These are phyloP conservation scores for Rhynchophorus ferrugineus DNA, from an alignment of 1,140 invertebrate genomes.

Conservation along the genomic window DNA sequence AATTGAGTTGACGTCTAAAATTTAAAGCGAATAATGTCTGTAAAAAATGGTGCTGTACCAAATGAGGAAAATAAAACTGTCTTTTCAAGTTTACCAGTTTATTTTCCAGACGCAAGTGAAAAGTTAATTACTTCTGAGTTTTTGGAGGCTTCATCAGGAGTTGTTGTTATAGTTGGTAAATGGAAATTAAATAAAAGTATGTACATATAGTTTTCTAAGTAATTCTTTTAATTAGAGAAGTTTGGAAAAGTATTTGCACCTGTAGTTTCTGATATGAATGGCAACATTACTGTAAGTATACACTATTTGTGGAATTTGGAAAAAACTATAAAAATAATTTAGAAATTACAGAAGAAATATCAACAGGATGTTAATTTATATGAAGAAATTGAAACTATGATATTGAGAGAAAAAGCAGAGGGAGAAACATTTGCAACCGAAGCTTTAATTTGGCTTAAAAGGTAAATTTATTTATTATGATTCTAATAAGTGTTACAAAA, in stretches of 20 bases:
- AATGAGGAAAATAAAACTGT: constrained; percentile 17
- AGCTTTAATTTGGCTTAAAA: constrained; percentile 60
- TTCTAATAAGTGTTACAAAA: not conserved
- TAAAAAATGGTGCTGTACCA: constrained; percentile 11
- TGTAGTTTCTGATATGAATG: constrained; percentile 64
- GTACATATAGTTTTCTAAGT: constrained; percentile 1
- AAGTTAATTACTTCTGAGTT: constrained; percentile 56
- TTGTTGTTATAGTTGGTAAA: constrained; percentile 55
- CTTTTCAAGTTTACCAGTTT: constrained; percentile 9
- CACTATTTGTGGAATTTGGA: constrained; percentile 6
- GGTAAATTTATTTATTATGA: constrained; percentile 40
- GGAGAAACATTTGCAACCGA: constrained; percentile 48
- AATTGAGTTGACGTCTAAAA: too few species aligned
- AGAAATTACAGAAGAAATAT: constrained; percentile 59
- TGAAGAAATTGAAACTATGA: constrained; percentile 57
- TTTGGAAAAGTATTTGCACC: constrained; percentile 65
- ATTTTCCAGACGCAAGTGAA: constrained; percentile 31
- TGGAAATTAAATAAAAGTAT: not conserved
- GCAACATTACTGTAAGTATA: constrained; percentile 59
- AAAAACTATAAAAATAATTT: constrained; percentile 23
- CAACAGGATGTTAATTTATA: constrained; percentile 46
- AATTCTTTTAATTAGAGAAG: constrained; percentile 49
- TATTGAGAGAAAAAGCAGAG: constrained; percentile 48
- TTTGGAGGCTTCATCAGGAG: constrained; percentile 51
- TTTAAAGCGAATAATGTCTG: constrained; percentile 11